Evolutionary conservation across 2,888 invertebrate genomes (phyloP), one percentile per base, ranked within the genome.

Genomic region (Linhomoeus sp.): DNA sequence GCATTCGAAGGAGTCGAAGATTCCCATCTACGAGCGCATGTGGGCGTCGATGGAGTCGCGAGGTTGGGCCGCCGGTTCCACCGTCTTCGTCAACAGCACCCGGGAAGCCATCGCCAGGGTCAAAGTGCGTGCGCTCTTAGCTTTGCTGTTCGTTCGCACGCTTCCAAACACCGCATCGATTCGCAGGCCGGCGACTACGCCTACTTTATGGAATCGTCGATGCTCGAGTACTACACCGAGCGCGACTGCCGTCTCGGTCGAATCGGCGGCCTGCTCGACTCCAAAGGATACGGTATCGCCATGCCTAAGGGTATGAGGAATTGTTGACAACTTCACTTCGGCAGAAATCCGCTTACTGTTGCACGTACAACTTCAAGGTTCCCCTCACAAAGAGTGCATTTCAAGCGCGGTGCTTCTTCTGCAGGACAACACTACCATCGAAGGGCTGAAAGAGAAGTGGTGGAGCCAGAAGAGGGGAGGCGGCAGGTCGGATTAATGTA

Each of bases 1-100:
- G n/a, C n/a, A n/a, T n/a, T n/a, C 67, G n/a, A 58, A 81, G 61
- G 63, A 86, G 61, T 87, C 90, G 1, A 85, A 86, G 68, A 83
- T 87, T 58, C 80, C 84, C 0, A 83, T 85, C 19, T 92, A 90
- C 69, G 81, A 86, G 67, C 74, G 82, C 37, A 92, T 94, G 87
- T 92, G 87, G 84, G 79, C 83, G 0, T 81, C 83, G 56, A 94
- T 94, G 92, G 79, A 79, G 58, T 81, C 82, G 1, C n/a, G n/a
- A n/a, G n/a, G n/a, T n/a, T n/a, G n/a, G n/a, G n/a, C n/a, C n/a
- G 61, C 84, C 5, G 75, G 80, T 40, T 87, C 90, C 0, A 76
- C 80, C 0, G 87, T 90, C 0, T 87, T 90, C 64, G 67, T 66
- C 9, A 58, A 59, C 19, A 71, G 71, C 20, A 80, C 80, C 56